Conservation (phyloP, 2,888 invertebrate species). For the Apoderus coryli region DNA sequence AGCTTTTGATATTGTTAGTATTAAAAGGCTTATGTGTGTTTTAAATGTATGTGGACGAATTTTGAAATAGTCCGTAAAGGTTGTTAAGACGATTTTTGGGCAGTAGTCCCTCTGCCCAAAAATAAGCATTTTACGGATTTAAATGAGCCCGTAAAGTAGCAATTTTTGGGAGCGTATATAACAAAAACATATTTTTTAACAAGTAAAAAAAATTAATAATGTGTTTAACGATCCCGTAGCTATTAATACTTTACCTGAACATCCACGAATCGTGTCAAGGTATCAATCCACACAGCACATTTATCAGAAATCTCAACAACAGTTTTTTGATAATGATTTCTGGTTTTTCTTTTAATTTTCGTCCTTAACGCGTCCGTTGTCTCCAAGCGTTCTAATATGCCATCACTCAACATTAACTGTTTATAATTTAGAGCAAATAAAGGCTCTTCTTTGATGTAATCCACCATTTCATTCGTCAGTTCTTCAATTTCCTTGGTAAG, state of each 20-base stretch:
- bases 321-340: constrained; percentile 18
- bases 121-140: no score
- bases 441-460: constrained; percentile 23
- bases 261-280: constrained; percentile 23
- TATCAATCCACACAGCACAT: constrained; percentile 27
- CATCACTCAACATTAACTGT: constrained; percentile 25
- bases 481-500: constrained; percentile 17
- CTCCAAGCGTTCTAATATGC: constrained; percentile 20
- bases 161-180: no score
- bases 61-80: no score
- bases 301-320: constrained; percentile 25
- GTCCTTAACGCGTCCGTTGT: constrained; percentile 13
- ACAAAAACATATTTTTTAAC: no score
- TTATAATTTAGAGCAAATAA: constrained; percentile 24
- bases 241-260: constrained; percentile 20
- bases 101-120: no score
- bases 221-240: no score
- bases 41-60: no score
- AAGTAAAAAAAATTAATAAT: no score
- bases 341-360: constrained; percentile 20
- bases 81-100: no score
- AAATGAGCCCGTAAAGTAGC: no score
- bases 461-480: constrained; percentile 18
- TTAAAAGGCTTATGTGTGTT: no score
- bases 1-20: no score